Evolutionary conservation across 1,140 invertebrate species (phyloP).

Genomic region (Ptiloglossa arizonensis): DNA sequence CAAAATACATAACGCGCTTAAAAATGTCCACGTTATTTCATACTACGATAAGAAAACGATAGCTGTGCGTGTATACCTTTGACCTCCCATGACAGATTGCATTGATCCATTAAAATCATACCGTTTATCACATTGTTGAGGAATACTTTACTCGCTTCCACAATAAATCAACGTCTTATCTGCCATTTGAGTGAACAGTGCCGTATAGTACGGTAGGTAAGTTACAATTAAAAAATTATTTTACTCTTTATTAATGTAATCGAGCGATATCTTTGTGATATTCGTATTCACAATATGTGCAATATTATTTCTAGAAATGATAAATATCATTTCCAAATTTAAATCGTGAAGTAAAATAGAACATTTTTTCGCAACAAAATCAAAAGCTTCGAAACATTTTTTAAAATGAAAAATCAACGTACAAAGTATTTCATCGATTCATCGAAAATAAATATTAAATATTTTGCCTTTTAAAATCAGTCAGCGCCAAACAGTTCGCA

Average conservation of each 20-base stretch:
- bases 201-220: slow-evolving; percentile 17
- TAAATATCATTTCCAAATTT: too few species aligned
- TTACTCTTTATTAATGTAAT: neutral
- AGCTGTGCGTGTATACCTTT: slow-evolving; percentile 12
- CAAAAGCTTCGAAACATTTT: too few species aligned
- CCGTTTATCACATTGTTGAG: neutral
- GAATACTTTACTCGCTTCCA: neutral
- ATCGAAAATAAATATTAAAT: neutral
- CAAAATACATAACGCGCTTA: neutral
- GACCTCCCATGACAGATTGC: slow-evolving; percentile 28
- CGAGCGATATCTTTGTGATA: neutral
- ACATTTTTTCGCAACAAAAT: too few species aligned
- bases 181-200: neutral
- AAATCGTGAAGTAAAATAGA: too few species aligned
- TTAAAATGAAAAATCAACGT: neutral
- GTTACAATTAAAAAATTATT: slow-evolving; percentile 6
- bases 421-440: neutral
- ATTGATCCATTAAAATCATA: slow-evolving; percentile 22
- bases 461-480: neutral
- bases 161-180: slow-evolving; percentile 7
- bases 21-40: slow-evolving; percentile 3
- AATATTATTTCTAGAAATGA: too few species aligned
- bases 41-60: slow-evolving; percentile 7
- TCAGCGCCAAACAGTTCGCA: neutral
- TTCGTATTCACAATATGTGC: neutral